These are phyloP conservation scores for Acanthochromis polyacanthus DNA, from an alignment of 2,113 vertebrate species.

Conservation along the genomic window DNA sequence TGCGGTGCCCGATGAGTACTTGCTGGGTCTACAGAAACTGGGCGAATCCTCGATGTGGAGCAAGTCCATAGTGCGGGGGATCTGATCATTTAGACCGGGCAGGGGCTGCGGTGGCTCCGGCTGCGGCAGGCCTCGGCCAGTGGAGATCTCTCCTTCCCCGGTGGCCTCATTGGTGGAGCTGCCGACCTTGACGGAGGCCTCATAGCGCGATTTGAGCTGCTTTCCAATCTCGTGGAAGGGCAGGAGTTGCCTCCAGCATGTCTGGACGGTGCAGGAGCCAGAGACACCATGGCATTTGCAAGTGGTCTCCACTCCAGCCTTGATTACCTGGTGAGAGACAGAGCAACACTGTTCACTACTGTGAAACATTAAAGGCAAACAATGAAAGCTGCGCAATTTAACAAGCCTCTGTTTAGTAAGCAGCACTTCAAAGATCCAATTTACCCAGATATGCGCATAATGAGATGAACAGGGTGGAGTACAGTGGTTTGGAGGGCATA, in stretches of 20 bases:
- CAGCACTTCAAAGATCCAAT: conserved; percentile 56
- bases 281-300: conserved; percentile 98
- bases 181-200: conserved; percentile 93
- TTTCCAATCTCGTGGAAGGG: conserved; percentile 98
- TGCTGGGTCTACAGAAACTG: conserved; percentile 94
- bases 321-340: conserved; percentile 90
- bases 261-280: conserved; percentile 96
- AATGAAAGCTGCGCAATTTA: conserved; percentile 36
- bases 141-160: conserved; percentile 92
- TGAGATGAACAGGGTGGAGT: conserved; percentile 33
- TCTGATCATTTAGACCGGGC: conserved; percentile 86
- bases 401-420: conserved; percentile 61
- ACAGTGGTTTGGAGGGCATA: conserved; percentile 10
- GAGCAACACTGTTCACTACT: conserved; percentile 28
- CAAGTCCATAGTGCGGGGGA: conserved; percentile 94
- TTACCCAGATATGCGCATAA: conserved; percentile 27
- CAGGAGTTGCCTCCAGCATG: conserved; percentile 96
- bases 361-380: conserved; percentile 32
- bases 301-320: conserved; percentile 96
- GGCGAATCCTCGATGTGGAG: conserved; percentile 98
- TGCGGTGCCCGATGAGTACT: conserved; percentile 92
- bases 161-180: conserved; percentile 97
- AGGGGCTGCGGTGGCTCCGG: conserved; percentile 64
- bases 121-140: conserved; percentile 80
- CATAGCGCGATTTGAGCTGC: conserved; percentile 96